Conservation (phyloP, 1,140 invertebrate genomes). For the Myzus persicae region DNA sequence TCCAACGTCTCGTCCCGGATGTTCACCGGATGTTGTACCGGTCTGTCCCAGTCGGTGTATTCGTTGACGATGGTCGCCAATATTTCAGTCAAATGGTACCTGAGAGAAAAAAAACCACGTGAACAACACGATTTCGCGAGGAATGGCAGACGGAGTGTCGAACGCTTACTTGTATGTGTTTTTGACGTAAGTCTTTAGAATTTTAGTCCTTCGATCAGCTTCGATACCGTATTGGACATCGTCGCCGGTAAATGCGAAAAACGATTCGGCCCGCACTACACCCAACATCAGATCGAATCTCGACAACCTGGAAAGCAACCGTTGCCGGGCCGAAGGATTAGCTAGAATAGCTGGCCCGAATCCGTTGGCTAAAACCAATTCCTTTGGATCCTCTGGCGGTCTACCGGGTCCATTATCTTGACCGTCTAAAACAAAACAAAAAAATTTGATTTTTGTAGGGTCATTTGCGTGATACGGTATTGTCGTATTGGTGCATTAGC, state of each 20-base stretch:
- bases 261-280: slow-evolving; percentile 85
- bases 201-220: slow-evolving; percentile 84
- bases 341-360: slow-evolving; percentile 39
- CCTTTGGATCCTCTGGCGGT: slow-evolving; percentile 36
- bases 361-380: slow-evolving; percentile 42
- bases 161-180: slow-evolving; percentile 84
- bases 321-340: slow-evolving; percentile 64
- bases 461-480: background rate
- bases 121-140: background rate
- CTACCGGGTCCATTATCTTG: slow-evolving; percentile 50
- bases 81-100: slow-evolving; percentile 79
- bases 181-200: slow-evolving; percentile 88
- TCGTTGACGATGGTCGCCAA: slow-evolving; percentile 91
- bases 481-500: background rate
- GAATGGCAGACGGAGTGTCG: too few relatives aligned
- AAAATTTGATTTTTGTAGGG: background rate
- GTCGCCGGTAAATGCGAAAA: slow-evolving; percentile 86
- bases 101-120: slow-evolving; percentile 28
- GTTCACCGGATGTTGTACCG: slow-evolving; percentile 86
- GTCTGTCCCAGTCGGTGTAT: slow-evolving; percentile 96
- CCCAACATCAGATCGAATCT: slow-evolving; percentile 94
- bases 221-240: slow-evolving; percentile 93
- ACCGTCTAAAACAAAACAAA: background rate
- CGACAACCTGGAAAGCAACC: slow-evolving; percentile 76
- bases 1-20: slow-evolving; percentile 88